Evolutionary conservation across 1,140 invertebrate species (phyloP).

Genomic region (Aphis craccivora): DNA sequence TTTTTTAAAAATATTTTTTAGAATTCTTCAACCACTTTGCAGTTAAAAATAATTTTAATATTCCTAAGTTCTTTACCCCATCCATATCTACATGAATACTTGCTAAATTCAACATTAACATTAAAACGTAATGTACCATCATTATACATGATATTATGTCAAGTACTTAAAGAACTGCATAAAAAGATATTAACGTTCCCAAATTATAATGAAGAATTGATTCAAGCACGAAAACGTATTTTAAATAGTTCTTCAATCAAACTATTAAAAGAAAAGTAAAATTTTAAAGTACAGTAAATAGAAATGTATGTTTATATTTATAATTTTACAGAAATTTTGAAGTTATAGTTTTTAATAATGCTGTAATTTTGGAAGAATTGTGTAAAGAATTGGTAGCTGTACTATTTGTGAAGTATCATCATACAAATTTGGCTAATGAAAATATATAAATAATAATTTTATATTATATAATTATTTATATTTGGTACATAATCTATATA

Average conservation of each 20-base stretch:
- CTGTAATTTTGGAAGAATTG: constrained; percentile 38
- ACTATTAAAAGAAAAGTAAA: constrained; percentile 47
- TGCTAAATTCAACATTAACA: constrained; percentile 49
- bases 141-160: constrained; percentile 13
- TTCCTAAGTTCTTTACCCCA: constrained; percentile 45
- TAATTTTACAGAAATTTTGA: constrained; percentile 9
- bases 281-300: not conserved
- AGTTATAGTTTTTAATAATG: not conserved
- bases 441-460: not conserved
- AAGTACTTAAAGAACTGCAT: constrained; percentile 32
- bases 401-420: constrained; percentile 40
- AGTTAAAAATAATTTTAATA: constrained; percentile 37
- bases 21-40: constrained; percentile 17
- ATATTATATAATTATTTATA: too few species aligned
- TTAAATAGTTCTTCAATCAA: not conserved
- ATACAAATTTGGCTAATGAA: not conserved
- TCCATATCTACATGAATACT: constrained; percentile 50
- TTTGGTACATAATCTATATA: not conserved
- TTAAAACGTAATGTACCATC: constrained; percentile 50
- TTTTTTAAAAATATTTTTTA: not conserved
- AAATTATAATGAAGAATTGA: constrained; percentile 26
- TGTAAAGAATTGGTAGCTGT: constrained; percentile 43
- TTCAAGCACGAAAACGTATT: constrained; percentile 22
- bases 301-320: not conserved
- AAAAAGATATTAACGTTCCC: constrained; percentile 26